Percentiles rank a stretch among this genome's conserved stretches.
Evolutionary conservation across 2,797 vertebrate species (phyloP).

Genomic region (Falco peregrinus): DNA sequence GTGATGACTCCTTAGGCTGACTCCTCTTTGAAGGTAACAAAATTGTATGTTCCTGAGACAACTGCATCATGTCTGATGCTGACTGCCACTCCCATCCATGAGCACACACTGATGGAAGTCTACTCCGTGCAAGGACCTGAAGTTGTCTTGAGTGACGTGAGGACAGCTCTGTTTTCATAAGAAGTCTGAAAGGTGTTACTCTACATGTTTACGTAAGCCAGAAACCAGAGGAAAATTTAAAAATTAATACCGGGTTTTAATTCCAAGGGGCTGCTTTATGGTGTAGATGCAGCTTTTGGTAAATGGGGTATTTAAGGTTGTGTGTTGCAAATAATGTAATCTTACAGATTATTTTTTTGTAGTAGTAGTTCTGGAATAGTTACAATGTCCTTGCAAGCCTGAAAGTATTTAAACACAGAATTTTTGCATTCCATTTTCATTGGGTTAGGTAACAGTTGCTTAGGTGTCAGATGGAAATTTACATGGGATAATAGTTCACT

Average conservation of each 20-base stretch:
- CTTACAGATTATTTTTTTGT: background rate
- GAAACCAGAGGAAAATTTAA: background rate
- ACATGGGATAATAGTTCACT: background rate
- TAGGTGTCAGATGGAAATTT: background rate
- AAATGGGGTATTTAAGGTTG: background rate
- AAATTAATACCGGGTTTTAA: background rate
- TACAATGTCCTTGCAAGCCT: background rate
- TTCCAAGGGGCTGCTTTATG: background rate
- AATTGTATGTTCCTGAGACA: background rate
- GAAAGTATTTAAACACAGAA: background rate
- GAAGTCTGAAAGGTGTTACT: background rate
- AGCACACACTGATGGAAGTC: background rate
- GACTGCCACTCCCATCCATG: background rate
- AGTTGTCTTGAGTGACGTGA: background rate
- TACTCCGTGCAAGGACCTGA: background rate
- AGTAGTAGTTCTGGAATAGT: background rate
- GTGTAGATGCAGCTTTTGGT: background rate
- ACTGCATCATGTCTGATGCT: background rate
- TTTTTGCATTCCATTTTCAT: background rate
- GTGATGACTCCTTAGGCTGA: background rate
- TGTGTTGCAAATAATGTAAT: background rate
- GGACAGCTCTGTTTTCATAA: background rate
- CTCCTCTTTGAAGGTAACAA: background rate
- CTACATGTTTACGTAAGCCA: background rate
- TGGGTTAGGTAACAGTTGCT: background rate